Percentiles rank a stretch among this genome's conserved stretches.
Evolutionary conservation across 2,797 vertebrate species (phyloP).

Genomic region (Hippopotamyrus pictus): DNA sequence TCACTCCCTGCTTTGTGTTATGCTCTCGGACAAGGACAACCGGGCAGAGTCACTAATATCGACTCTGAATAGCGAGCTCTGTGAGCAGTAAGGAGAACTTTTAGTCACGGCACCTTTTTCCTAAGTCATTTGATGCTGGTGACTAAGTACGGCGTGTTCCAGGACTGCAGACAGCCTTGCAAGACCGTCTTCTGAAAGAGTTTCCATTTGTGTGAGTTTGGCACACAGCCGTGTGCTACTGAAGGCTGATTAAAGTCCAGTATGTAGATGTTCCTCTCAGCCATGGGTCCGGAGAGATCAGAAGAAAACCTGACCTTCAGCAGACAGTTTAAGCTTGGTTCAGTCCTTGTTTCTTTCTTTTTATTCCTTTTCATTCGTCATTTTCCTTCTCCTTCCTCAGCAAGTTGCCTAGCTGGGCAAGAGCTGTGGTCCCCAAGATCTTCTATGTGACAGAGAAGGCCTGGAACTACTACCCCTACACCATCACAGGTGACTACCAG

Average conservation of each 20-base stretch:
- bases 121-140: background rate
- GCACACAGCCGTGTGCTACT: background rate
- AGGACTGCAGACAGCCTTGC: background rate
- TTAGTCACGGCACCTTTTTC: background rate
- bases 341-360: background rate
- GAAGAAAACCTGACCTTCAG: background rate
- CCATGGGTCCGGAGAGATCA: background rate
- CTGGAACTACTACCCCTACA: slow-evolving; percentile 97
- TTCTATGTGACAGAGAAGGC: slow-evolving; percentile 97
- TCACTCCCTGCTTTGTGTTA: background rate
- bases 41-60: background rate
- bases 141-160: background rate
- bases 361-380: background rate
- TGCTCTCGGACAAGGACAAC: background rate
- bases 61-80: background rate
- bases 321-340: background rate
- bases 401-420: slow-evolving; percentile 93
- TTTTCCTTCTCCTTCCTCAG: slow-evolving; percentile 48
- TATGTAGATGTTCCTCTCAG: background rate
- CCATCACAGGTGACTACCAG: slow-evolving; percentile 78
- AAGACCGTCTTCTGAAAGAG: background rate
- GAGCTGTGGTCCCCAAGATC: slow-evolving; percentile 93
- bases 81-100: background rate
- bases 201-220: background rate
- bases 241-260: background rate